Evolutionary conservation across 2,113 vertebrate species (phyloP), one percentile per base, ranked within the genome.

Genomic region (Campylorhamphus procurvoides): DNA sequence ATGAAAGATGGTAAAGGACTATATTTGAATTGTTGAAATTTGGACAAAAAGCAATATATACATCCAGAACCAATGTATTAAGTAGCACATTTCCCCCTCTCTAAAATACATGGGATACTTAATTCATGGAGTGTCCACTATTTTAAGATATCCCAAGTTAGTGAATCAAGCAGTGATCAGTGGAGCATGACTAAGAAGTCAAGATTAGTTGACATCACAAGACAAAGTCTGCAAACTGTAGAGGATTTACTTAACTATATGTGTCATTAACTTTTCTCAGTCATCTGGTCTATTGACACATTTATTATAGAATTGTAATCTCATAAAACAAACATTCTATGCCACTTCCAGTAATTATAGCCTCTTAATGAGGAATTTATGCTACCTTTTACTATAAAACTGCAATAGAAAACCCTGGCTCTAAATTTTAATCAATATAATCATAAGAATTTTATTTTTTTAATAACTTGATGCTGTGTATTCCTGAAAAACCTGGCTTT

Each of bases 251-350:
- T 81, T 94, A 85, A 14, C 72, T 91, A 64, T 50, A 52, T 52
- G 40, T 96, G 47, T 83, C 55, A 39, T 85, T 95, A 93, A 79
- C 52, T 93, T 90, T 55, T 69, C 63, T 75, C 46, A 80, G 67
- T 69, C 55, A 7, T 87, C 40, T 89, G 46, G 31, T 88, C 16
- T 84, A 47, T 35, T 91, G 50, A 13, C 46, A 75, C 83, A 44
- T 87, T 91, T 76, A 86, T 88, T 93, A 84, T 76, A 81, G 71
- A 91, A 89, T 84, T 73, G 83, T 42, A 82, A 46, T 73, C 75
- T 76, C 80, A 2, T 92, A 90, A 95, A 96, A 81, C 47, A 96
- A 96, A 85, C 33, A 82, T 75, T 91, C 77, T 87, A 47, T 89
- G 56, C 18, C 56, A 71, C 69, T 92, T 75, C 6, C 39, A 95